phyloP scores from a whole-genome alignment of 2,888 invertebrate genomes.

The Prionchulus punctatus region DNA sequence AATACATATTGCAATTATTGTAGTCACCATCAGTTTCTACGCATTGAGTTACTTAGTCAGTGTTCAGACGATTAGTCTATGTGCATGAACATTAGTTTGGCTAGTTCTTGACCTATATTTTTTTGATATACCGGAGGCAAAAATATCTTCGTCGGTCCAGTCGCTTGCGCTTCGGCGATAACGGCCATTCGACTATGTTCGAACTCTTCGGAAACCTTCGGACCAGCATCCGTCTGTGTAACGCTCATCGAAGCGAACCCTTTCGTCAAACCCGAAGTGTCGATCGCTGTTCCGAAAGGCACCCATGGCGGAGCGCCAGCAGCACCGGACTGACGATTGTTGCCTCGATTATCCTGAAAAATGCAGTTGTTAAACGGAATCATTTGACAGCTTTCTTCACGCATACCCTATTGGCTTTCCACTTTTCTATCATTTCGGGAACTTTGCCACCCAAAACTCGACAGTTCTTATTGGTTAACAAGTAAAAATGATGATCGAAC shows the following conservation, averaged over 20 bases:
- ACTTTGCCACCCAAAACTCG: conserved; percentile 1
- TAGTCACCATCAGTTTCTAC: too few relatives aligned
- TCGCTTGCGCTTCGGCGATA: not conserved
- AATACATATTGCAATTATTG: too few relatives aligned
- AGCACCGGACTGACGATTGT: too few relatives aligned
- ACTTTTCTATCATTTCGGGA: not conserved
- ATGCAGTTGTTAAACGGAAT: too few relatives aligned
- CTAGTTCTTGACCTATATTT: too few relatives aligned
- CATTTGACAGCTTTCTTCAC: too few relatives aligned
- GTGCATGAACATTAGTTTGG: too few relatives aligned
- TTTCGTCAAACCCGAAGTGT: not conserved
- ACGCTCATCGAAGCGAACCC: not conserved
- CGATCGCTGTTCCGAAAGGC: not conserved
- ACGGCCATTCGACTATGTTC: not conserved
- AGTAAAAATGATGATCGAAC: too few relatives aligned
- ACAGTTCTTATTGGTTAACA: not conserved
- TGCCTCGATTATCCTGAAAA: too few relatives aligned
- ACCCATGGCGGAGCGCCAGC: conserved; percentile 2
- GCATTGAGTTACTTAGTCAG: too few relatives aligned
- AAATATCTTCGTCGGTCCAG: not conserved
- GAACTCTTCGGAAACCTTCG: not conserved
- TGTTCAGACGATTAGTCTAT: too few relatives aligned
- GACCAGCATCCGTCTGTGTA: not conserved
- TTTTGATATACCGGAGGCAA: too few relatives aligned
- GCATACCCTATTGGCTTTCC: not conserved